Evolutionary conservation across 2,113 vertebrate species (phyloP), one percentile per base, ranked within the genome.

Genomic region (Trogon melanurus): DNA sequence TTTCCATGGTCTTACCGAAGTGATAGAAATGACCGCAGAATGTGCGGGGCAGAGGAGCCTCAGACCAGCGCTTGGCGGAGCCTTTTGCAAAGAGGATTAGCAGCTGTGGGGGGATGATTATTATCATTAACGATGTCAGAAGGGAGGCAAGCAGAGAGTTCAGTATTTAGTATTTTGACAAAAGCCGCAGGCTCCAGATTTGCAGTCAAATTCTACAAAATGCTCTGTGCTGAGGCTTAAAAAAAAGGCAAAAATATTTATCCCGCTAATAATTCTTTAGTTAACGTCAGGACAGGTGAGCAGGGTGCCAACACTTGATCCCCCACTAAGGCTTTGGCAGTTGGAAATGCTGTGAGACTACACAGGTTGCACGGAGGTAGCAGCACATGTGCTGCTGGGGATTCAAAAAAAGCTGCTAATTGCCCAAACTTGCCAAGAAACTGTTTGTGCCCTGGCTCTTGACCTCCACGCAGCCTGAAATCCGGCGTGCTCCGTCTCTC

Each of bases 91-190:
- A 91, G 93, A 95, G 93, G 89, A 95, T 95, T 92, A 94, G 81
- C 41, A 85, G 81, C 93, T 86, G 91, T 20, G 79, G 34, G 78
- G 93, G 89, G 34, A 60, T 85, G 85, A 96, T 96, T 82, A 91
- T 89, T 82, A 89, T 89, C 94, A 91, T 81, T 95, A 95, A 91
- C 32, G 21, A 81, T 85, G 53, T 85, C 89, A 69, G 89, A 75
- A 94, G 70, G 91, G 66, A 95, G 58, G 91, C 76, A 61, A 91
- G 89, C 19, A 1, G 50, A 81, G 86, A 81, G 57, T 50, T 93
- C 75, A 29, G 67, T 51, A 58, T 87, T 91, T 13, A 71, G 80
- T 91, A 19, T 89, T 92, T 95, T 89, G 91, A 95, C 83, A 91
- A 90, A 89, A 95, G 93, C 93, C 96, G 61, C 89, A 48, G 83